phyloP scores from a whole-genome alignment of 2,888 invertebrate species.

The Dasypogon diadema region DNA sequence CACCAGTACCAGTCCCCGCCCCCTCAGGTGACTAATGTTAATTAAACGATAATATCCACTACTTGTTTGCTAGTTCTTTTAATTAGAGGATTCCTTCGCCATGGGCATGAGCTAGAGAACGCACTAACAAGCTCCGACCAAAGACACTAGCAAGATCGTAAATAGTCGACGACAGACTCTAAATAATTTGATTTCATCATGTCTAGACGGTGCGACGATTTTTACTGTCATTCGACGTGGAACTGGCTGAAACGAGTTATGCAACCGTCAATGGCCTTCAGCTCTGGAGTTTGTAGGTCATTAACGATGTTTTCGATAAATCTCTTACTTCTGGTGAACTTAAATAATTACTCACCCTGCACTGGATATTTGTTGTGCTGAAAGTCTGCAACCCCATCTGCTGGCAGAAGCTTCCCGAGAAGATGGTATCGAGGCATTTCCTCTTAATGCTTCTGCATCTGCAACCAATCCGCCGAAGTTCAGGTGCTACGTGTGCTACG shows the following conservation, averaged over 20 bases:
- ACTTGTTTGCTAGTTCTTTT: constrained; percentile 48
- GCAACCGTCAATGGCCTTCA: constrained; percentile 37
- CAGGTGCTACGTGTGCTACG: background rate
- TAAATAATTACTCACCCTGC: background rate
- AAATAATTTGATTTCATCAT: constrained; percentile 42
- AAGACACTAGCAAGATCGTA: constrained; percentile 8
- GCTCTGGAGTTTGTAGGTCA: constrained; percentile 27
- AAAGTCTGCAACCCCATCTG: no score
- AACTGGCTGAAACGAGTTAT: constrained; percentile 21
- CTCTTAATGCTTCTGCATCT: no score
- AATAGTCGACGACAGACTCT: constrained; percentile 10
- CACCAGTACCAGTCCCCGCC: background rate
- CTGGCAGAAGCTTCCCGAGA: no score
- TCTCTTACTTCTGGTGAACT: background rate
- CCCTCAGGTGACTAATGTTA: constrained; percentile 46
- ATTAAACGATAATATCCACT: constrained; percentile 47
- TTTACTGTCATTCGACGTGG: constrained; percentile 24
- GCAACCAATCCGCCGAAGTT: background rate
- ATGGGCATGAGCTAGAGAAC: background rate
- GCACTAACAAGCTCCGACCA: constrained; percentile 20
- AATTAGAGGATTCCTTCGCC: constrained; percentile 45
- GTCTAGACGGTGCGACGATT: constrained; percentile 39
- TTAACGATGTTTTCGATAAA: constrained; percentile 8
- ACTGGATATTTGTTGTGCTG: background rate
- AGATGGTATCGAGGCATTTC: no score